These are phyloP conservation scores for Brenthis daphne DNA, from an alignment of 2,888 invertebrate genomes.

Conservation along the genomic window DNA sequence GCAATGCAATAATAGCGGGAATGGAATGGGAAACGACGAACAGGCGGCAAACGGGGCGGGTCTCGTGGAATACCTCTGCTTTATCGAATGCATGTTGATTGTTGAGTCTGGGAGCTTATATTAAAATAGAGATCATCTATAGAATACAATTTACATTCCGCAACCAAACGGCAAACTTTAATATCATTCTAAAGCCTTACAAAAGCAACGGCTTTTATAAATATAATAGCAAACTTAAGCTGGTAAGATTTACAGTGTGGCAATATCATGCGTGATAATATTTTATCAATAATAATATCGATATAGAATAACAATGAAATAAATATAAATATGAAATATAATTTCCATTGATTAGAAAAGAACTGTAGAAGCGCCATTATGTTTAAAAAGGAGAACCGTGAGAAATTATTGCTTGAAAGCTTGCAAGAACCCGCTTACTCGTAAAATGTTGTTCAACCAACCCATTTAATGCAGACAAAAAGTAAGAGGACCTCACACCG, in stretches of 20 bases:
- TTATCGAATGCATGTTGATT: background rate
- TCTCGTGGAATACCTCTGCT: conserved; percentile 24
- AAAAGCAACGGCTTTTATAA: background rate
- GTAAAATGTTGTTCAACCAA: conserved; percentile 35
- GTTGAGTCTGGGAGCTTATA: conserved; percentile 1
- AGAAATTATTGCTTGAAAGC: conserved; percentile 33
- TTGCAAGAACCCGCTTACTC: conserved; percentile 26
- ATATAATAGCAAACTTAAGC: background rate
- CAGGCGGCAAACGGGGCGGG: conserved; percentile 39
- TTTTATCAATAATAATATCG: background rate
- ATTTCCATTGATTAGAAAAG: no score
- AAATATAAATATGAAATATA: no score
- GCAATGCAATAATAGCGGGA: conserved; percentile 40
- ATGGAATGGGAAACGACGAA: conserved; percentile 41
- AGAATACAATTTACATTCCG: background rate
- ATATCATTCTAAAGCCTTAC: background rate
- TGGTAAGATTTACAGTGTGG: no score
- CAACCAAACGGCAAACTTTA: background rate
- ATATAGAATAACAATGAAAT: background rate
- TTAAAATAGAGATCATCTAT: conserved; percentile 12
- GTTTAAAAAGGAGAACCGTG: conserved; percentile 32
- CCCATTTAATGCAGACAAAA: conserved; percentile 48
- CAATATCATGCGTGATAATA: background rate
- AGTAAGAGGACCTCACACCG: conserved; percentile 54
- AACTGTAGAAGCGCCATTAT: conserved; percentile 6